phyloP scores from a whole-genome alignment of 2,113 vertebrate species.

The Acrocephalus kingi region DNA sequence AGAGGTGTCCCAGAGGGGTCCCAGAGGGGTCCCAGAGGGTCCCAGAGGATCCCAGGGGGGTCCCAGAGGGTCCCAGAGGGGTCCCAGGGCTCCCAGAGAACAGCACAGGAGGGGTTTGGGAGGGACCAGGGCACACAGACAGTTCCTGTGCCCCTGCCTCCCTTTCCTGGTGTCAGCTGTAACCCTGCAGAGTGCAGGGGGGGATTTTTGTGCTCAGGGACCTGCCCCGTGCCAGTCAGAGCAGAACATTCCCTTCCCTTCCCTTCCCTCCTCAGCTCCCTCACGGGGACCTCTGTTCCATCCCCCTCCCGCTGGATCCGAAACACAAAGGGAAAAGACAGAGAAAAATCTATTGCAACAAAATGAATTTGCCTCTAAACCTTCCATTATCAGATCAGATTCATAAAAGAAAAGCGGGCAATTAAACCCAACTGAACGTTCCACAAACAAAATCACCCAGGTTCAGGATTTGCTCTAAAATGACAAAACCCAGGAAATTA shows the following conservation, averaged over 20 bases:
- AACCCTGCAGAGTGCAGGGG: too few relatives aligned
- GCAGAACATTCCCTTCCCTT: fast-evolving
- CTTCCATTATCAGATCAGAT: neutral
- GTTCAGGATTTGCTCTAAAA: neutral
- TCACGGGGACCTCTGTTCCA: fast-evolving
- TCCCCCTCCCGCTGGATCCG: neutral
- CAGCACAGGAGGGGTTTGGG: too few relatives aligned
- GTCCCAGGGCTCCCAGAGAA: too few relatives aligned
- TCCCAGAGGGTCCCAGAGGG: too few relatives aligned
- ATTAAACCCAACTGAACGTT: neutral
- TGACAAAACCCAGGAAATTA: slow-evolving; percentile 35
- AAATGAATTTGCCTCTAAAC: neutral
- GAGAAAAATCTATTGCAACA: neutral
- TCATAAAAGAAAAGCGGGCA: neutral
- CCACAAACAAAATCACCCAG: neutral
- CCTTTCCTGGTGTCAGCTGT: too few relatives aligned
- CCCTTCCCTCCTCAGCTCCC: neutral
- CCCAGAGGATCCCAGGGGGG: too few relatives aligned
- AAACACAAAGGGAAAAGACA: fast-evolving
- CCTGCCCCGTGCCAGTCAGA: too few relatives aligned
- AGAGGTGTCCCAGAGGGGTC: too few relatives aligned
- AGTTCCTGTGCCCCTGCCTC: too few relatives aligned
- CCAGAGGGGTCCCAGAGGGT: too few relatives aligned
- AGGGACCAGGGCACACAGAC: too few relatives aligned
- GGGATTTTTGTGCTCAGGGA: neutral